Evolutionary conservation across 2,888 invertebrate genomes (phyloP), one percentile per base, ranked within the genome.

Genomic region (Conistra vaccinii): DNA sequence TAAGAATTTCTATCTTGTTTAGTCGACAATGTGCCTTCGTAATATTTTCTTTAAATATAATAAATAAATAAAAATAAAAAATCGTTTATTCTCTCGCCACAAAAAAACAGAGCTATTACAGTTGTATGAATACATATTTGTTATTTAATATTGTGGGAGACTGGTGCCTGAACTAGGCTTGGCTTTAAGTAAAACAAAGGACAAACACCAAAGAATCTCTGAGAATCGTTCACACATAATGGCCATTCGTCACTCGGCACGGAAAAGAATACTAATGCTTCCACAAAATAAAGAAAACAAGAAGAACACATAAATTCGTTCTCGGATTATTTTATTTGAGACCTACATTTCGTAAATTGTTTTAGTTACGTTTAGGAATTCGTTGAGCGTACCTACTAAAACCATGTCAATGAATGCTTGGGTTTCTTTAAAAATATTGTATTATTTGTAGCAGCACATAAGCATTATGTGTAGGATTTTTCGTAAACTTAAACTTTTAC

Each of bases 181-280:
- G n/a, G n/a, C n/a, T n/a, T n/a, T n/a, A 35, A 26, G 68, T 65
- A 73, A 78, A 86, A 74, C 62, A 61, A 73, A 73, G 14, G 62
- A 57, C 23, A 17, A 55, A 35, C 26, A 42, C n/a, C 20, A 23
- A 71, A 69, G 48, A 78, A 73, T 80, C 55, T 57, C 61, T 20
- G 62, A 65, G n/a, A 76, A 83, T 73, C 80, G 67, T 85, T 83
- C 73, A 77, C 78, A 86, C 85, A 82, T 79, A 84, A 80, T 48
- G 12, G 75, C 69, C 69, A 83, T 87, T 78, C 73, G 76, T 86
- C 87, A 78, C 60, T 77, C 29, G 39, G 53, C 26, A 67, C 17
- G 39, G 62, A 66, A 76, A 65, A 35, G 82, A 85, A 86, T 86
- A 78, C 73, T 74, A 85, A 86, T 87, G 71, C 51, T 53, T 29